Evolutionary conservation across 2,888 invertebrate species (phyloP).

Genomic region (Agrotis segetum): DNA sequence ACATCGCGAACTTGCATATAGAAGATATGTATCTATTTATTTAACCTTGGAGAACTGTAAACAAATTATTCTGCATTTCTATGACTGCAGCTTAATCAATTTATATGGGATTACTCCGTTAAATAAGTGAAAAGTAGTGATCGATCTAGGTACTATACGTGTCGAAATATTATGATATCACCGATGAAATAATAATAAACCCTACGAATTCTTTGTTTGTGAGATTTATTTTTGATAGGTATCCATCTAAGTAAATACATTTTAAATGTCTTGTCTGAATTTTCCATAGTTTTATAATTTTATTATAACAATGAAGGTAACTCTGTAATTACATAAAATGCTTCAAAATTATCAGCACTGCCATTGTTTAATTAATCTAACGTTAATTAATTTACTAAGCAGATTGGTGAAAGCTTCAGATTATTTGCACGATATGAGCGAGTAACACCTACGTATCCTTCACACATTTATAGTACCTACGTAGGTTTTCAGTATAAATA

Average conservation of each 20-base stretch:
- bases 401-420: background rate
- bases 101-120: background rate
- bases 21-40: constrained; percentile 73
- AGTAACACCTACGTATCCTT: background rate
- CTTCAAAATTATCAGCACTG: background rate
- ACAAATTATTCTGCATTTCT: constrained; percentile 47
- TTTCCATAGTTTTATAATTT: background rate
- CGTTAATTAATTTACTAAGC: background rate
- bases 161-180: background rate
- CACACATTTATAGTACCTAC: constrained; percentile 11
- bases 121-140: background rate
- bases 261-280: background rate
- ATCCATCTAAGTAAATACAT: background rate
- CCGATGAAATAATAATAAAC: background rate
- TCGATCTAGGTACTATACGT: background rate
- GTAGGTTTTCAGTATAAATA: background rate
- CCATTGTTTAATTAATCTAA: background rate
- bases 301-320: too few species aligned
- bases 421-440: constrained; percentile 1
- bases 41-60: constrained; percentile 75
- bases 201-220: background rate
- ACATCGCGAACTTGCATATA: constrained; percentile 69
- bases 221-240: background rate
- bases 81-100: constrained; percentile 24
- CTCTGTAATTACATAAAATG: background rate